These are phyloP conservation scores for Calyptomena viridis DNA, from an alignment of 2,113 vertebrate genomes.

Conservation along the genomic window DNA sequence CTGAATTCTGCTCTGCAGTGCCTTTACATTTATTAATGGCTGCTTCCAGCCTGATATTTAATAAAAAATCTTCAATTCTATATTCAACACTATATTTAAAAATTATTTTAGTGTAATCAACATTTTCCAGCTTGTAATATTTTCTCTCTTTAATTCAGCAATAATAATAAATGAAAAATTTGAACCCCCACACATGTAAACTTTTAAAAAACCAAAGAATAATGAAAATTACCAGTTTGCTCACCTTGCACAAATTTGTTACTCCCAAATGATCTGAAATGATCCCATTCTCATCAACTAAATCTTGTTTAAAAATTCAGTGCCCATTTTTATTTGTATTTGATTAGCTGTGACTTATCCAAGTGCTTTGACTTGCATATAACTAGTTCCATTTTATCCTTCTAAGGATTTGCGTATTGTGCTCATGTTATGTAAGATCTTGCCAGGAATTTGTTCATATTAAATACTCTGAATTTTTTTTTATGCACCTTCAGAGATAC, in stretches of 20 bases:
- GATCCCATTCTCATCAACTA: not conserved
- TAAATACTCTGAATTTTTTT: not conserved
- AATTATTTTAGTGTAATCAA: not conserved
- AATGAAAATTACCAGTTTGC: not conserved
- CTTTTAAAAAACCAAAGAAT: rapidly evolving
- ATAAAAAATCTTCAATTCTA: not conserved
- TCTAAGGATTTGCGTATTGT: not conserved
- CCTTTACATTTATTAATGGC: not conserved
- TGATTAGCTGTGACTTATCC: not conserved
- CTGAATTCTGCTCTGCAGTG: not conserved
- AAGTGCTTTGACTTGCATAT: constrained; percentile 8
- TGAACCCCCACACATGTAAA: not conserved
- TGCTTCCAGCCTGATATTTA: not conserved
- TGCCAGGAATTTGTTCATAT: not conserved
- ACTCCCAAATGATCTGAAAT: not conserved
- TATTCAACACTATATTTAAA: not conserved
- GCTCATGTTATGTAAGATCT: not conserved
- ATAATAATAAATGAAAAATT: not conserved
- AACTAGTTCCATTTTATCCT: constrained; percentile 16
- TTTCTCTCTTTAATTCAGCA: not conserved
- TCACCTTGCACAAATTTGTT: not conserved
- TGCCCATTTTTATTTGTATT: not conserved
- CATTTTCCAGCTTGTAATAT: not conserved
- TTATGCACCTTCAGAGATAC: not conserved
- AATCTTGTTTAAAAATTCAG: not conserved